A percentile compares a stretch with the other conserved stretches of the same genome.
phyloP scores from a whole-genome alignment of 2,113 vertebrate species.

The Crotalus horridus region DNA sequence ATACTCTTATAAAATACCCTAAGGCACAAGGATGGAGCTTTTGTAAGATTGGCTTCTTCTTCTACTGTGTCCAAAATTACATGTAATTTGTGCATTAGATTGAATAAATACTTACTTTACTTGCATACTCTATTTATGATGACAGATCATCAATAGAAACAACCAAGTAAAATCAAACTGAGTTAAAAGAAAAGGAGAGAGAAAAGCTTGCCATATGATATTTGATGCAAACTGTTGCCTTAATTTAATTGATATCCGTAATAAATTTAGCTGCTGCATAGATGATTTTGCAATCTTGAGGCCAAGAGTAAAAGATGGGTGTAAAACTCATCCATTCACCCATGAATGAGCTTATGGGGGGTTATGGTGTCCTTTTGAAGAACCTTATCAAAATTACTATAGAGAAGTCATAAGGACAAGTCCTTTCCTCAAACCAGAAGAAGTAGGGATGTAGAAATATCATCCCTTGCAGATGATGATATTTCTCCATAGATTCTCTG shows the following conservation, averaged over 20 bases:
- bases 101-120: too few species aligned
- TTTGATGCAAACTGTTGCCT: neutral
- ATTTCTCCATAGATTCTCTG: too few species aligned
- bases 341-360: neutral
- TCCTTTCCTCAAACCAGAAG: neutral
- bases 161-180: neutral
- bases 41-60: neutral
- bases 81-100: neutral
- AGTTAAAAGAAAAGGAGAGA: neutral
- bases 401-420: neutral
- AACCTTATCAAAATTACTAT: neutral
- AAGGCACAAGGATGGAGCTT: neutral
- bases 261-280: neutral
- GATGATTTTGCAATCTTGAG: neutral
- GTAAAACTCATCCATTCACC: neutral
- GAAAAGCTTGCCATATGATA: neutral
- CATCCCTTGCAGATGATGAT: too few species aligned
- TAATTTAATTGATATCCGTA: neutral
- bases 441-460: too few species aligned
- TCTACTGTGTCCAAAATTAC: neutral
- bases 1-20: neutral
- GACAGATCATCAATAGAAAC: neutral
- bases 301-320: neutral
- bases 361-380: neutral
- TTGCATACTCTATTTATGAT: neutral